Percentiles rank a stretch among this genome's conserved stretches.
These are phyloP conservation scores for Heteractis magnifica DNA, from an alignment of 92 coral and sea anemone genomes.

Conservation along the genomic window DNA sequence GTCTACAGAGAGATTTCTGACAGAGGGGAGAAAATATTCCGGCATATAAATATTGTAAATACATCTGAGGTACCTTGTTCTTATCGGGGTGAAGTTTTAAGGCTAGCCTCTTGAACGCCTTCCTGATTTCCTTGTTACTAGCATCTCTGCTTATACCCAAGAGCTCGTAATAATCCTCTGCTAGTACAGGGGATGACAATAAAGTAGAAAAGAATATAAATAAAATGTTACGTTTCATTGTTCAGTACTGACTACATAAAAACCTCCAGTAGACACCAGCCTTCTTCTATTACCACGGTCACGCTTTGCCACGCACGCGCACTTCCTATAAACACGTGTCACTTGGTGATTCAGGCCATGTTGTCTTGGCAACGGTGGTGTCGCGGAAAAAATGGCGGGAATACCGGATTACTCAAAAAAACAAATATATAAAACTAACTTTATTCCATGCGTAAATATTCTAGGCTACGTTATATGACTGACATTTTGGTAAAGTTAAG, in stretches of 20 bases:
- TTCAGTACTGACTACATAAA: constrained; percentile 33
- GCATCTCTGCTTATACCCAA: constrained; percentile 94
- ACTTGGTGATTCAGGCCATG: constrained; percentile 65
- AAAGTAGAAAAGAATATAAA: constrained; percentile 77
- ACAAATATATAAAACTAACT: no score
- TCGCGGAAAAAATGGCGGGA: constrained; percentile 44
- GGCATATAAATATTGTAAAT: background rate
- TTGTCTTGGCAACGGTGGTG: constrained; percentile 39
- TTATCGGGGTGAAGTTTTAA: constrained; percentile 90
- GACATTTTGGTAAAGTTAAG: no score
- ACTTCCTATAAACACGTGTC: constrained; percentile 53
- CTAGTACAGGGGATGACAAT: constrained; percentile 68
- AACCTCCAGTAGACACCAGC: constrained; percentile 38
- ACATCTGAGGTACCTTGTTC: constrained; percentile 63
- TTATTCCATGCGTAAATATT: background rate
- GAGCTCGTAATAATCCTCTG: constrained; percentile 90
- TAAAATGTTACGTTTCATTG: constrained; percentile 74
- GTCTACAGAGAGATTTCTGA: background rate
- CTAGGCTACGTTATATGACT: no score
- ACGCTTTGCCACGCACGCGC: constrained; percentile 40
- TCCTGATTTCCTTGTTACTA: constrained; percentile 83
- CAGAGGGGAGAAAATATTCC: background rate
- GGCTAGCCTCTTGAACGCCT: constrained; percentile 93
- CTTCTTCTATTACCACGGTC: constrained; percentile 28
- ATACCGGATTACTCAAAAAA: background rate